Evolutionary conservation across 2,888 invertebrate genomes (phyloP).

Genomic region (Helobdella robusta): DNA sequence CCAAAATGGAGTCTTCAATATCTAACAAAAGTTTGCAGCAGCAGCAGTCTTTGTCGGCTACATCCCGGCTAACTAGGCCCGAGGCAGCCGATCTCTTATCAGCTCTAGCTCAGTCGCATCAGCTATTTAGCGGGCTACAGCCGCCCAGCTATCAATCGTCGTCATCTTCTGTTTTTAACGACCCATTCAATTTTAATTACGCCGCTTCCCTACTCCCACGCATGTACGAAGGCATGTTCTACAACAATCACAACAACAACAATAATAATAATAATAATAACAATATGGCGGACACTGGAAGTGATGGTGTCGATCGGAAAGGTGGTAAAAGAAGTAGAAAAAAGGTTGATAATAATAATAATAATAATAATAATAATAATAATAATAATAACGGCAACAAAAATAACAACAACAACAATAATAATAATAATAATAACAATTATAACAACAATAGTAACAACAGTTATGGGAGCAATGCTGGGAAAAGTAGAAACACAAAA

Average conservation of each 20-base stretch:
- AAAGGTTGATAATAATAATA: no score
- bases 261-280: conserved; percentile 3
- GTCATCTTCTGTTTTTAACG: conserved; percentile 15
- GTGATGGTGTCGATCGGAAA: background rate
- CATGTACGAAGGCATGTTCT: conserved; percentile 33
- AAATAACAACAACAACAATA: no score
- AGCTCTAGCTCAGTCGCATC: conserved; percentile 29
- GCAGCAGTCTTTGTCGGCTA: background rate
- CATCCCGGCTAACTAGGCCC: conserved; percentile 5
- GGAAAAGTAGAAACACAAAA: no score
- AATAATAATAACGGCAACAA: no score
- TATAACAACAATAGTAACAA: no score
- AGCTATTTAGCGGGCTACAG: no score
- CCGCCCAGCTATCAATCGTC: conserved; percentile 24
- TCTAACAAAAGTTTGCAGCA: conserved; percentile 6
- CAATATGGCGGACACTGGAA: background rate
- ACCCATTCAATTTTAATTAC: conserved; percentile 23
- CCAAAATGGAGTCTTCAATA: conserved; percentile 12
- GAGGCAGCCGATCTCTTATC: conserved; percentile 26
- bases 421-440: no score
- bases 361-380: no score
- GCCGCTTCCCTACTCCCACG: conserved; percentile 34
- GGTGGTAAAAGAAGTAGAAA: conserved; percentile 7
- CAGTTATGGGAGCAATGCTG: no score
- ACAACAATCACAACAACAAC: conserved; percentile 18